A percentile compares a stretch with the other conserved stretches of the same genome.
Conservation (phyloP, 2,888 invertebrate genomes). For the Laspeyria flexula region DNA sequence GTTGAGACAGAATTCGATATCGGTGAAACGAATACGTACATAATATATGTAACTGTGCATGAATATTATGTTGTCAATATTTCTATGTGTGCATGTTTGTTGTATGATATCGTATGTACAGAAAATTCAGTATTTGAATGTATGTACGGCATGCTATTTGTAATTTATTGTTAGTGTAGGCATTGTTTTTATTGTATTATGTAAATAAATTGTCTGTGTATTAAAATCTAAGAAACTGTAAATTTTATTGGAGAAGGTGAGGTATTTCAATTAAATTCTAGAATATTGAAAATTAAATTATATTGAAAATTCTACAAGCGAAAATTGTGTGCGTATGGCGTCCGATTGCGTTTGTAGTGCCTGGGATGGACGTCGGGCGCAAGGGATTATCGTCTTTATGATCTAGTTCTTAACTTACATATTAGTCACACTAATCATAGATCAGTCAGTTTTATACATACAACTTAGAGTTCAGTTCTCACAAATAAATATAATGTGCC, state of each 20-base stretch:
- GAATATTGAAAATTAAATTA: no score
- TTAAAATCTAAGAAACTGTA: not conserved
- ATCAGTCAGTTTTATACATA: no score
- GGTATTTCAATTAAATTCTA: not conserved
- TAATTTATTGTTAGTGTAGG: conserved; percentile 25
- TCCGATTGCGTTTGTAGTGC: no score
- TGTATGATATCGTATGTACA: conserved; percentile 31
- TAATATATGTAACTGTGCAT: conserved; percentile 26
- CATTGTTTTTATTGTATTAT: conserved; percentile 13
- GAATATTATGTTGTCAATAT: conserved; percentile 25
- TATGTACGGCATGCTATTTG: conserved; percentile 41
- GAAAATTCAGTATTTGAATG: conserved; percentile 37
- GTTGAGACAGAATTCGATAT: conserved; percentile 23
- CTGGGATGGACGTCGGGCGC: no score
- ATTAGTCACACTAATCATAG: no score
- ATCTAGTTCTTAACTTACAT: no score
- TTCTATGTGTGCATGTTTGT: conserved; percentile 40
- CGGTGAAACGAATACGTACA: conserved; percentile 7
- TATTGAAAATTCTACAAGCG: no score
- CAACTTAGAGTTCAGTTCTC: no score
- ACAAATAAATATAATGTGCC: no score
- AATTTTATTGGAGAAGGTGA: conserved; percentile 4
- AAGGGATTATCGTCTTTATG: no score
- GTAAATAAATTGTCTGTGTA: conserved; percentile 1
- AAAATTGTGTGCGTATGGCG: no score